Base-by-base conservation (phyloP, 2,888 invertebrate genomes). In the Folsomia candida region DNA sequence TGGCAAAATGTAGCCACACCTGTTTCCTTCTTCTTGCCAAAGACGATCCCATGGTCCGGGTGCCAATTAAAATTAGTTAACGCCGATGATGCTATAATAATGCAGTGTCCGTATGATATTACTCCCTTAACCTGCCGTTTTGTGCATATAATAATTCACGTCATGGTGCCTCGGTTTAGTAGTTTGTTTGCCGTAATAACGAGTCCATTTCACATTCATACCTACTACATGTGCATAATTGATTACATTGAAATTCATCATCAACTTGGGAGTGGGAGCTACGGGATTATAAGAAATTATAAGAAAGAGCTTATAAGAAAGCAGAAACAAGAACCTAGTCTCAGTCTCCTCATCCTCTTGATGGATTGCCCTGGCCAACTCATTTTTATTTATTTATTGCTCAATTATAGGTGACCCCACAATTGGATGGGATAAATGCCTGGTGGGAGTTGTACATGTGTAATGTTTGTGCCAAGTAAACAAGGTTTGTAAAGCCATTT, bases 371-470 rank as follows among this genome's bases (percentile, higher is more conserved):
- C 67, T 54, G 62, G 69, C 62, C 51, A 59, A 29, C 69, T 69
- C 69, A 69, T 72, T 69, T 72, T 72, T 72, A 72, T 64, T 64
- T 64, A 64, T 72, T 72, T 72, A 72, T 72, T 72, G 72, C 69
- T 72, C 69, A 72, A 72, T 72, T 72, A 72, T 72, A 63, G 62
- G 72, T 63, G 72, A 72, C 72, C 72, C 67, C 69, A 69, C 67
- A 61, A 14, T 37, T 37, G 37, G 37, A 9, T 37, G 37, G 37
- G 37, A 37, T 37, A 14, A 37, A 37, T 9, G 14, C 14, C 37
- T 37, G 37, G 37, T 37, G 37, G 37, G 14, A 37, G 14, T n/a
- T n/a, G n/a, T n/a, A n/a, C n/a, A n/a, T n/a, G n/a, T n/a, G n/a
- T n/a, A n/a, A n/a, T n/a, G n/a, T n/a, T n/a, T n/a, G n/a, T n/a